Conservation (phyloP, 2,113 vertebrate species). For the Tamias sibiricus region DNA sequence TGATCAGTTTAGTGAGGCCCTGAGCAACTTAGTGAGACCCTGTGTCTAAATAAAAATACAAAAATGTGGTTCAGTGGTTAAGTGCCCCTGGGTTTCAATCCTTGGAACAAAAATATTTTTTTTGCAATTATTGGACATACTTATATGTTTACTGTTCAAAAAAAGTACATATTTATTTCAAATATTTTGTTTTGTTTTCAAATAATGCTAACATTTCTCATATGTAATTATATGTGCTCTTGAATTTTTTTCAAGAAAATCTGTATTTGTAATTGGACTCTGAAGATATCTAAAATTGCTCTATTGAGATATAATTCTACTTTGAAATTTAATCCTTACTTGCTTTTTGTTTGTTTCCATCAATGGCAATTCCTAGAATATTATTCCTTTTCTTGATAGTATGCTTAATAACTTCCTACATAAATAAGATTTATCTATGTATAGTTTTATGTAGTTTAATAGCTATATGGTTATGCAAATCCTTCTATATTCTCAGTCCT, state of each 20-base stretch:
- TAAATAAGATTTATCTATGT: background rate
- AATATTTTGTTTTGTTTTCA: background rate
- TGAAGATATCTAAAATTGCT: background rate
- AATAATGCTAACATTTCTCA: background rate
- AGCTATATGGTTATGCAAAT: background rate
- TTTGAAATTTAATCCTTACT: background rate
- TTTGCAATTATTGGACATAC: background rate
- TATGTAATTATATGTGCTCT: background rate
- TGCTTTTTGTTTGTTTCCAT: background rate
- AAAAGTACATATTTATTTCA: background rate
- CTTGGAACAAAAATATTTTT: too few relatives aligned
- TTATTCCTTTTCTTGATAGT: background rate
- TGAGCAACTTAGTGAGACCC: too few relatives aligned
- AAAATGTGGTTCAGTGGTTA: too few relatives aligned
- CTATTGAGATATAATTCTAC: background rate
- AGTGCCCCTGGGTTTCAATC: too few relatives aligned
- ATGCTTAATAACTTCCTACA: background rate
- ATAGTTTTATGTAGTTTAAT: background rate
- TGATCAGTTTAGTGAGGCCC: too few relatives aligned
- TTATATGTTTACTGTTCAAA: background rate
- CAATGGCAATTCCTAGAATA: background rate
- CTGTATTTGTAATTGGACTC: background rate
- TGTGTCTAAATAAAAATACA: too few relatives aligned
- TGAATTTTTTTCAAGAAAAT: background rate
- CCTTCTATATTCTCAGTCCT: background rate